Conservation (phyloP, 2,797 vertebrate genomes). For the Falco biarmicus region DNA sequence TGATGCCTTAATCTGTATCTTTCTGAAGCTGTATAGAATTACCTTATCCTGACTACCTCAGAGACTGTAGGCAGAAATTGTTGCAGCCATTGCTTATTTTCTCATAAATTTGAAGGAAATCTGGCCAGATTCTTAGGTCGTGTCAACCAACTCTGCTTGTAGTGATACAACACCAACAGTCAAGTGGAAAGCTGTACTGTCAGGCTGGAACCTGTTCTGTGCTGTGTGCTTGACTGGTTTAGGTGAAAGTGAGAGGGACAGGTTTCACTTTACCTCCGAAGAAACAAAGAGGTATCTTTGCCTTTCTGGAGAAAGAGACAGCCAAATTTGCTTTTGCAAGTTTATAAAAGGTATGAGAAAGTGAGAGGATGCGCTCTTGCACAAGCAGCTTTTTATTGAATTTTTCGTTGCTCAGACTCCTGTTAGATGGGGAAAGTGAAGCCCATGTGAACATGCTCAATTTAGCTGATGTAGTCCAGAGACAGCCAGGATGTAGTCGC, state of each 20-base stretch:
- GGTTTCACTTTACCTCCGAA: neutral
- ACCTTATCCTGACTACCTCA: neutral
- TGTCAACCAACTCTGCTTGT: neutral
- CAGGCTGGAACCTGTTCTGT: neutral
- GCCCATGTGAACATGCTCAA: neutral
- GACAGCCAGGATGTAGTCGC: neutral
- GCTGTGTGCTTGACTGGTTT: neutral
- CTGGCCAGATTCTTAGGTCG: neutral
- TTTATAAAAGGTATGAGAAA: neutral
- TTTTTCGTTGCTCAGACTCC: neutral
- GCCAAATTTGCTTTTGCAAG: neutral
- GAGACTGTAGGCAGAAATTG: neutral
- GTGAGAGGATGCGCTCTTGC: neutral
- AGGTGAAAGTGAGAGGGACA: neutral
- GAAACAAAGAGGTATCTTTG: neutral
- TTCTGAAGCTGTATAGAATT: neutral
- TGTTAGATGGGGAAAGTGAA: neutral
- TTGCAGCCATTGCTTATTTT: neutral
- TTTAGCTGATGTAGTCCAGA: accelerated
- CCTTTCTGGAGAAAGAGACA: neutral
- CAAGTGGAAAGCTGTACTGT: neutral
- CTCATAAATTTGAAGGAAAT: neutral
- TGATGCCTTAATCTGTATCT: neutral
- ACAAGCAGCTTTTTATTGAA: neutral
- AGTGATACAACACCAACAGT: neutral